Conservation (phyloP, 2,888 invertebrate species). For the Venustoraphidia nigricollis region DNA sequence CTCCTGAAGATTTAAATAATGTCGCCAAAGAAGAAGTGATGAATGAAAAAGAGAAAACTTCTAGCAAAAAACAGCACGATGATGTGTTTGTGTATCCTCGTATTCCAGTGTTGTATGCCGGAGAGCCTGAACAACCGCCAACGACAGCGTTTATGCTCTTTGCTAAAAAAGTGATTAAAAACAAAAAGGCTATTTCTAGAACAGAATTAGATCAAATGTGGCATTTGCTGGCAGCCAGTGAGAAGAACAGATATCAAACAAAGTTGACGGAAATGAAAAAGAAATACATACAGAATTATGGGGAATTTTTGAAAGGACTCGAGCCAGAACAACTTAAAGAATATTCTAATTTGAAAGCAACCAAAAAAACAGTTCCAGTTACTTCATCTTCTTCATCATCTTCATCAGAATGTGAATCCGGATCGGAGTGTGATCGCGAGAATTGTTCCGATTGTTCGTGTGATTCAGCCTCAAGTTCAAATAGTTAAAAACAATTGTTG, state of each 20-base stretch:
- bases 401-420: too few species aligned
- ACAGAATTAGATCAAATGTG: slow-evolving; percentile 23
- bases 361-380: not conserved
- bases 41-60: slow-evolving; percentile 7
- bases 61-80: not conserved
- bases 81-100: slow-evolving; percentile 2
- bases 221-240: slow-evolving; percentile 24
- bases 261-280: slow-evolving; percentile 25
- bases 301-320: slow-evolving; percentile 26
- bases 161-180: slow-evolving; percentile 15
- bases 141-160: slow-evolving; percentile 26
- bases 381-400: too few species aligned
- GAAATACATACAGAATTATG: slow-evolving; percentile 28
- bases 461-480: too few species aligned
- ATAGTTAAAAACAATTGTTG: too few species aligned
- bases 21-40: slow-evolving; percentile 6
- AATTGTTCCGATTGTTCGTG: too few species aligned
- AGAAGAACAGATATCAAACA: slow-evolving; percentile 24
- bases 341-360: slow-evolving; percentile 20
- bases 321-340: slow-evolving; percentile 26
- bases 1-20: not conserved
- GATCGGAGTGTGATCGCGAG: too few species aligned
- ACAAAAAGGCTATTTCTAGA: slow-evolving; percentile 10
- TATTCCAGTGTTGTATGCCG: slow-evolving; percentile 16
- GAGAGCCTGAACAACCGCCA: slow-evolving; percentile 30